Conservation (phyloP, 2,113 vertebrate species). For the Actenoides lindsayi region DNA sequence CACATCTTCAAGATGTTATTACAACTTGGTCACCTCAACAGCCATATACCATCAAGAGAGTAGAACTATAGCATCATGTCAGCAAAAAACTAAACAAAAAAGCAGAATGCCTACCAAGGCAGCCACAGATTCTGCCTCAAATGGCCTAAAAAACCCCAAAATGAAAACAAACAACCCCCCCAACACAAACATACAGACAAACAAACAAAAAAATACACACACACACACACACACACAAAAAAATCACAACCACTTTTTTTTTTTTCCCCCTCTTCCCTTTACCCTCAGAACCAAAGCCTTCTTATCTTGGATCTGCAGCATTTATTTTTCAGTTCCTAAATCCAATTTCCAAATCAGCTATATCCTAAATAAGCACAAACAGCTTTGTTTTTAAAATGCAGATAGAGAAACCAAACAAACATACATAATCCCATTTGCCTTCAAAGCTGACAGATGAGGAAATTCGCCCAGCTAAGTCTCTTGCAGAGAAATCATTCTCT, state of each 20-base stretch:
- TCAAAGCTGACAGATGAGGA: neutral
- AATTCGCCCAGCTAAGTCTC: neutral
- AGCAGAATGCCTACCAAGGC: rapidly evolving
- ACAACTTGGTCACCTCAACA: neutral
- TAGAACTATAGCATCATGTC: neutral
- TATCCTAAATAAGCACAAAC: neutral
- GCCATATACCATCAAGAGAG: neutral
- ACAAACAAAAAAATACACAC: neutral
- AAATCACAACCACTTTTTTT: too few species aligned
- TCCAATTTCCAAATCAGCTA: neutral
- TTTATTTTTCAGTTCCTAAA: neutral
- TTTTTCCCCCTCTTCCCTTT: too few species aligned
- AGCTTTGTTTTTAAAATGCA: neutral
- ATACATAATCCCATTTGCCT: neutral
- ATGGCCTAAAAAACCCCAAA: neutral
- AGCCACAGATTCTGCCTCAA: neutral
- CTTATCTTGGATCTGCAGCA: neutral
- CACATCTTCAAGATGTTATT: neutral
- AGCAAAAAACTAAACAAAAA: neutral
- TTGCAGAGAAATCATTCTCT: neutral
- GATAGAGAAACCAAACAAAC: neutral
- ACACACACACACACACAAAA: too few species aligned
- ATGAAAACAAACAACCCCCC: too few species aligned
- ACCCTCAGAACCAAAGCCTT: neutral
- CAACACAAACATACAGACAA: too few species aligned